Conservation (phyloP, 2,888 invertebrate genomes). For the Argyresthia albistria region DNA sequence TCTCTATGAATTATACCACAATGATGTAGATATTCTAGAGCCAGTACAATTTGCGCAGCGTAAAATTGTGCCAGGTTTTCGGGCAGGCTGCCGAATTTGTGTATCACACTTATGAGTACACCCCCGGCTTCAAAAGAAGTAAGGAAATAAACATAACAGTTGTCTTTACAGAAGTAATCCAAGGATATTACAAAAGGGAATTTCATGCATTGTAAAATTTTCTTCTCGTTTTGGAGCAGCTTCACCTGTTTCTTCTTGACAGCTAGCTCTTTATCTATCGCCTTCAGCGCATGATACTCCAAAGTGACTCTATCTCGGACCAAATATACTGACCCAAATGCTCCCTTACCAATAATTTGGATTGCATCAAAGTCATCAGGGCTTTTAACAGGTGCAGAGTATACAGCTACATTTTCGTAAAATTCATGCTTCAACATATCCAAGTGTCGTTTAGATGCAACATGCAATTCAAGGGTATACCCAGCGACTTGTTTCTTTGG, state of each 20-base stretch:
- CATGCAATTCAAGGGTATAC: neutral
- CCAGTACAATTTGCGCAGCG: constrained; percentile 89
- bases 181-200: constrained; percentile 89
- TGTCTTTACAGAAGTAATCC: constrained; percentile 87
- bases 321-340: constrained; percentile 88
- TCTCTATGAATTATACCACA: constrained; percentile 90
- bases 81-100: constrained; percentile 71
- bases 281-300: constrained; percentile 86
- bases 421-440: neutral
- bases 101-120: constrained; percentile 83
- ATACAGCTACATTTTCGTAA: neutral
- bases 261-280: constrained; percentile 85
- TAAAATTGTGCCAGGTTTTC: constrained; percentile 88
- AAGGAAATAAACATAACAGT: constrained; percentile 83
- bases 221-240: constrained; percentile 89
- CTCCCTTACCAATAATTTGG: constrained; percentile 85
- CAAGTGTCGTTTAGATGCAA: neutral
- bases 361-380: constrained; percentile 79
- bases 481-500: neutral
- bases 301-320: constrained; percentile 74
- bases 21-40: constrained; percentile 91
- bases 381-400: neutral
- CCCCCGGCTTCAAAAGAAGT: constrained; percentile 88
- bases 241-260: constrained; percentile 86
- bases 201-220: constrained; percentile 83